Percentiles rank a stretch among this genome's conserved stretches.
Conservation (phyloP, 2,888 invertebrate genomes). For the Callimorpha dominula region DNA sequence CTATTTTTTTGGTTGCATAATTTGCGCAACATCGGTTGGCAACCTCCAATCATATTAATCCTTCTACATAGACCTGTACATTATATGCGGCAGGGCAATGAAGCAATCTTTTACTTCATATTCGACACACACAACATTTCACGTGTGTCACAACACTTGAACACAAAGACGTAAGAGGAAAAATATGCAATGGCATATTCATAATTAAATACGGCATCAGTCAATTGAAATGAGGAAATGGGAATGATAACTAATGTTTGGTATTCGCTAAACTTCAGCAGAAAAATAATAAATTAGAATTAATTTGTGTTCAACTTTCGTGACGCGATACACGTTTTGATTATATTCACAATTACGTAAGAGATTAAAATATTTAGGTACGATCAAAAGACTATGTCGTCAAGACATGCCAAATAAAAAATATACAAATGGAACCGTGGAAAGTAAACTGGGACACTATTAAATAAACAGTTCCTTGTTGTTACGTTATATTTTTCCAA, state of each 20-base stretch:
- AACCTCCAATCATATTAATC: not conserved
- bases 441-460: constrained; percentile 18
- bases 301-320: not conserved
- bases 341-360: not conserved
- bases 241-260: too few species aligned
- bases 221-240: too few species aligned
- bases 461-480: constrained; percentile 26
- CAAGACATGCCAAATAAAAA: not conserved
- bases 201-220: not conserved
- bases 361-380: too few species aligned
- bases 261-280: too few species aligned
- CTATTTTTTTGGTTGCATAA: too few species aligned
- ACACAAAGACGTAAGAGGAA: too few species aligned
- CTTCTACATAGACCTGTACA: not conserved
- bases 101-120: too few species aligned
- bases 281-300: too few species aligned
- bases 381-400: not conserved
- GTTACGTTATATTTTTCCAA: constrained; percentile 22
- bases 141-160: too few species aligned
- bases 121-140: too few species aligned
- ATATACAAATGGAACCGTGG: constrained; percentile 10
- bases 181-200: not conserved
- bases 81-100: not conserved
- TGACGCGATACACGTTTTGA: not conserved
- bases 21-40: too few species aligned